These are phyloP conservation scores for Urocitellus parryii DNA, from an alignment of 2,113 vertebrate species.

Conservation along the genomic window DNA sequence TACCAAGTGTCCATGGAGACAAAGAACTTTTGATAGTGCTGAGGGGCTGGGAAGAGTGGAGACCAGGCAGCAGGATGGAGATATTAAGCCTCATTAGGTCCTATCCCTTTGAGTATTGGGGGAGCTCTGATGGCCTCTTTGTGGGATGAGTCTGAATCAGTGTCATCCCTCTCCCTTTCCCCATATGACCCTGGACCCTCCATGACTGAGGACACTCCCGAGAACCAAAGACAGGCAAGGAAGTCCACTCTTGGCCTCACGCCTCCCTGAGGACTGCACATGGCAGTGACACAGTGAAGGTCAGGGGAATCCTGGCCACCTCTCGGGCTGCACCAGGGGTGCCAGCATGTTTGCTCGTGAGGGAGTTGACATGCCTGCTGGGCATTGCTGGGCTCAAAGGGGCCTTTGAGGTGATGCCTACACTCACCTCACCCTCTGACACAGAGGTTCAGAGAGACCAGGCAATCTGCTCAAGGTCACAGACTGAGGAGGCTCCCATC, in stretches of 20 bases:
- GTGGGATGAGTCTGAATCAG: not conserved
- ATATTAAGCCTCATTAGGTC: not conserved
- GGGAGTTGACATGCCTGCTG: not conserved
- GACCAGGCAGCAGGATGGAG: not conserved
- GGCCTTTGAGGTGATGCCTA: not conserved
- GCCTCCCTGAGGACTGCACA: not conserved
- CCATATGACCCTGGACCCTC: not conserved
- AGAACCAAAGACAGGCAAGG: not conserved
- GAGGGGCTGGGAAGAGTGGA: not conserved
- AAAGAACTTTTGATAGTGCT: not conserved
- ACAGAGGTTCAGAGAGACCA: not conserved
- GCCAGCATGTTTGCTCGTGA: not conserved
- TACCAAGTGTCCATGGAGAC: fast-evolving
- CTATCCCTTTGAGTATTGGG: not conserved
- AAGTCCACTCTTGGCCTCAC: not conserved
- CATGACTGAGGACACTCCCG: not conserved
- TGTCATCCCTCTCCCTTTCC: not conserved
- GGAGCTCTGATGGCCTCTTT: not conserved
- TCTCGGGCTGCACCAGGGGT: not conserved
- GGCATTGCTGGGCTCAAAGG: no score
- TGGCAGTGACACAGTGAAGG: not conserved
- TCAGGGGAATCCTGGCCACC: no score
- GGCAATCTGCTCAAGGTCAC: not conserved
- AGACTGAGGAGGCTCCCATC: no score
- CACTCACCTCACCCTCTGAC: no score